Evolutionary conservation across 2,888 invertebrate genomes (phyloP), one percentile per base, ranked within the genome.

Genomic region (Lapara coniferarum): DNA sequence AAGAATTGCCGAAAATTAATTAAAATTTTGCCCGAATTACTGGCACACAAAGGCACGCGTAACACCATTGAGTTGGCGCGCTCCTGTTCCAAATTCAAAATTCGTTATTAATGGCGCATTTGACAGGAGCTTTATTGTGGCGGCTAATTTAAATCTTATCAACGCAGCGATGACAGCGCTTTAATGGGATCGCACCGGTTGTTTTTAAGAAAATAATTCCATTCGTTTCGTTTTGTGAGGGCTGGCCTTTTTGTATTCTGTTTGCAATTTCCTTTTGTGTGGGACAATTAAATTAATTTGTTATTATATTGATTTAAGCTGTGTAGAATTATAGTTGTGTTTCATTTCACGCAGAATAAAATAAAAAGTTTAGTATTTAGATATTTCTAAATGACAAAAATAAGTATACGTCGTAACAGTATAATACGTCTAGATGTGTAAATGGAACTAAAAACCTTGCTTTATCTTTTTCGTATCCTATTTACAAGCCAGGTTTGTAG

Each of bases 101-200:
- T 83, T 81, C 79, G 80, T 85, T 68, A 93, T 92, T 93, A 93
- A 93, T 93, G 92, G 92, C 92, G 90, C 84, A 91, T 93, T 93
- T 93, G 93, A 93, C 93, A 93, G 93, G 88, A 89, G 90, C 90
- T 84, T 92, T 93, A 93, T 93, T 93, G 90, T 90, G 88, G 81
- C 68, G 88, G 87, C 90, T 93, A 93, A 93, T 93, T 93, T 92
- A 92, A 93, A 92, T 92, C 93, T 91, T 93, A 93, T 93, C 92
- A 93, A 88, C 86, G 81, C 77, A 78, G 86, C 90, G 93, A 92
- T 93, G 93, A 93, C 93, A 93, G 93, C 87, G 88, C 75, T 87
- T 87, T 93, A 93, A 93, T 93, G 92, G 93, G 89, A 90, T 92
- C 87, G 85, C 85, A 81, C 83, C 82, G 85, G 82, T 85, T 85